These are phyloP conservation scores for Euplagia quadripunctaria DNA, from an alignment of 2,888 invertebrate species.

Conservation along the genomic window DNA sequence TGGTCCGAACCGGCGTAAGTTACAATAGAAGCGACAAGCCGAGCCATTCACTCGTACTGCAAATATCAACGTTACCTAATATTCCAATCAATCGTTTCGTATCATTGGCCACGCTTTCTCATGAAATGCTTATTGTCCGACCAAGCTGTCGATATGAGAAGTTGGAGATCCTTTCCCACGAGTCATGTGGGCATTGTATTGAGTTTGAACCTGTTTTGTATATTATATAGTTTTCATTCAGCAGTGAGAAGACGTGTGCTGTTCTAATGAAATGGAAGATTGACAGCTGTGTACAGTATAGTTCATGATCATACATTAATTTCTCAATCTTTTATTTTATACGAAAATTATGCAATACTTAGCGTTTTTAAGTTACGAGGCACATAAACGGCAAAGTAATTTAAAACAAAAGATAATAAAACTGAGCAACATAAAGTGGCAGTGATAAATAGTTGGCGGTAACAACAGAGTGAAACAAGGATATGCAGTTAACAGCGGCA, in stretches of 20 bases:
- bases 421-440: conserved; percentile 36
- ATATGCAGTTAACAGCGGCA: conserved; percentile 52
- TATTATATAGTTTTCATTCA: conserved; percentile 74
- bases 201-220: conserved; percentile 64
- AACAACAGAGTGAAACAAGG: conserved; percentile 59
- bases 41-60: conserved; percentile 71
- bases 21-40: conserved; percentile 70
- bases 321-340: conserved; percentile 3
- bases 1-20: conserved; percentile 68
- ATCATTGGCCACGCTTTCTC: conserved; percentile 71
- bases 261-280: conserved; percentile 64
- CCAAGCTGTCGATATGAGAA: conserved; percentile 54
- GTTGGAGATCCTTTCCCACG: conserved; percentile 71
- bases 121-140: conserved; percentile 62
- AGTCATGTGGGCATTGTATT: conserved; percentile 59
- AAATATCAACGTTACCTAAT: conserved; percentile 71
- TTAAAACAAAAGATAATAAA: conserved; percentile 42
- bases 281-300: conserved; percentile 55
- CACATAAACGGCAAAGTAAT: conserved; percentile 33
- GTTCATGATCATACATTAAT: conserved; percentile 25
- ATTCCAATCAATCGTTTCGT: conserved; percentile 66
- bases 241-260: conserved; percentile 70
- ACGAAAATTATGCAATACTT: conserved; percentile 19
- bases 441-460: conserved; percentile 52
- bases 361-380: conserved; percentile 20